A percentile compares a stretch with the other conserved stretches of the same genome.
phyloP scores from a whole-genome alignment of 2,797 vertebrate species.

The Octomys mimax region DNA sequence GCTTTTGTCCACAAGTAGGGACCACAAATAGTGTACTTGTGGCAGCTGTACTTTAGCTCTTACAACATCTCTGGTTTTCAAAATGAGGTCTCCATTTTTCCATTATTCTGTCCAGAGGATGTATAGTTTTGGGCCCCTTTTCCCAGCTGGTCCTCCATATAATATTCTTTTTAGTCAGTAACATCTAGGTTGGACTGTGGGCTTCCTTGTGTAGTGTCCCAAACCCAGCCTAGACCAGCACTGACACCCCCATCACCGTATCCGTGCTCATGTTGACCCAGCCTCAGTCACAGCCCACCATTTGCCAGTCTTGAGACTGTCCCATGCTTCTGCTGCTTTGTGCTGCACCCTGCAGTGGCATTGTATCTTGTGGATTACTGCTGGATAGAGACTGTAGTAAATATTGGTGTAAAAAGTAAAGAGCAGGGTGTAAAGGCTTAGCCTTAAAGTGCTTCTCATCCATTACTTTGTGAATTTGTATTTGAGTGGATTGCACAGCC shows the following conservation, averaged over 20 bases:
- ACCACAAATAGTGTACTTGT: background rate
- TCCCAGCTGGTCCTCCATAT: background rate
- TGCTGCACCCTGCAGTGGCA: background rate
- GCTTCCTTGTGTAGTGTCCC: background rate
- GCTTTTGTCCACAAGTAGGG: background rate
- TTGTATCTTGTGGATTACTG: background rate
- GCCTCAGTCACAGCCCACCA: background rate
- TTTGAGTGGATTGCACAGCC: background rate
- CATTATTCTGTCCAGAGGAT: background rate
- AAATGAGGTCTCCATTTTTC: background rate
- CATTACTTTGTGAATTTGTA: background rate
- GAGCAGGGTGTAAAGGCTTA: background rate
- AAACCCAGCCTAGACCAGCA: background rate
- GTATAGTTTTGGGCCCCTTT: background rate
- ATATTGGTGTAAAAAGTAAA: background rate
- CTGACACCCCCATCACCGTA: fast-evolving
- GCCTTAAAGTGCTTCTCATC: background rate
- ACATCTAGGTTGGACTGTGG: background rate
- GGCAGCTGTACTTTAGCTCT: background rate
- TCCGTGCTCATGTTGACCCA: background rate
- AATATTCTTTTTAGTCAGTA: background rate
- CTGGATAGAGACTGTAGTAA: background rate
- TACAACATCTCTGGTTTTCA: background rate
- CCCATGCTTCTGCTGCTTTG: background rate
- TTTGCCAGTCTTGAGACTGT: background rate